Percentiles rank a stretch among this genome's conserved stretches.
Evolutionary conservation across 2,888 invertebrate species (phyloP).

Genomic region (Herminia tarsipennalis): DNA sequence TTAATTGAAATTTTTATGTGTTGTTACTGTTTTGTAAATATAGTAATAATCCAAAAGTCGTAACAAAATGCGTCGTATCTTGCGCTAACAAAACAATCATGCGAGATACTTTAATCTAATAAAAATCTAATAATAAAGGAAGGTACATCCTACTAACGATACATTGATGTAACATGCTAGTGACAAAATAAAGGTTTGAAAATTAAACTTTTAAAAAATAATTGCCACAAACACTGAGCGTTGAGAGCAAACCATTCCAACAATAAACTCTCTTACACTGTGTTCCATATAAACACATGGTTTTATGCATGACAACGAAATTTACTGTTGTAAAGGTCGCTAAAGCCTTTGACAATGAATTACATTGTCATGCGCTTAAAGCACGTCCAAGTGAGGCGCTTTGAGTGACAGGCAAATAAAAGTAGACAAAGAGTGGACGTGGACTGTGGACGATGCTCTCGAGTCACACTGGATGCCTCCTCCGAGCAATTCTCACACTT

Average conservation of each 20-base stretch:
- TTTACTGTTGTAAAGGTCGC: constrained; percentile 74
- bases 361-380: constrained; percentile 72
- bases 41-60: too few species aligned
- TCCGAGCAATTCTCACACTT: constrained; percentile 67
- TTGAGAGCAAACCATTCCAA: constrained; percentile 35
- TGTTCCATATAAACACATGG: constrained; percentile 68
- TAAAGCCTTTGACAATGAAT: constrained; percentile 71
- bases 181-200: background rate
- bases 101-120: too few species aligned
- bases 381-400: constrained; percentile 65
- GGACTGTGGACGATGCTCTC: constrained; percentile 36
- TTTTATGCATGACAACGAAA: constrained; percentile 80
- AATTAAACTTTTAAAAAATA: constrained; percentile 36
- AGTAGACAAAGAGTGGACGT: constrained; percentile 66
- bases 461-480: constrained; percentile 36
- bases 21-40: too few species aligned
- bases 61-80: too few species aligned
- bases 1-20: too few species aligned
- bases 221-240: constrained; percentile 47
- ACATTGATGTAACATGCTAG: too few species aligned
- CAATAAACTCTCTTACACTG: constrained; percentile 40
- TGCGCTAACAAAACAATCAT: too few species aligned
- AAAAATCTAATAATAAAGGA: too few species aligned
- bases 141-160: too few species aligned
- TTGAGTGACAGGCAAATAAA: constrained; percentile 83